Percentiles rank a stretch among this genome's conserved stretches.
These are phyloP conservation scores for Eudasyphora cyanicolor DNA, from an alignment of 2,888 invertebrate genomes.

Conservation along the genomic window DNA sequence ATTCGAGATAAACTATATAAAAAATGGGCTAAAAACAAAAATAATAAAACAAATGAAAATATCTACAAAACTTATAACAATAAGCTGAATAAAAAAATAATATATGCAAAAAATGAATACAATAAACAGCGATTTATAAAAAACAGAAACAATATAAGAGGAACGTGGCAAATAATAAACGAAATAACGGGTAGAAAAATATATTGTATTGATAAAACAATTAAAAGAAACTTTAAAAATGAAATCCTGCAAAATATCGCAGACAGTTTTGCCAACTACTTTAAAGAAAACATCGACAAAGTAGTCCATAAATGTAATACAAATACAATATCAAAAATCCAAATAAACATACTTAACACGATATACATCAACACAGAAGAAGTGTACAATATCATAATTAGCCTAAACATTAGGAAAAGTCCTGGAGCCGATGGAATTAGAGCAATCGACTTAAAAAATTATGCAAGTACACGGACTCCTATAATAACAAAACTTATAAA, in stretches of 20 bases:
- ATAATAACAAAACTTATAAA: neutral
- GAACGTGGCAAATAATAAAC: slow-evolving; percentile 8
- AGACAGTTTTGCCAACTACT: neutral
- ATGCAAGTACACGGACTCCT: neutral
- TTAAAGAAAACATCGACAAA: neutral
- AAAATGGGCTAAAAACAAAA: slow-evolving; percentile 25
- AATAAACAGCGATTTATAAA: neutral
- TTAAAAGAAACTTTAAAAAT: neutral
- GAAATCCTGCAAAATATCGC: neutral
- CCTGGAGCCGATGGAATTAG: neutral
- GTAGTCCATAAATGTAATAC: neutral
- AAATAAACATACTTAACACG: neutral
- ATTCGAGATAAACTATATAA: slow-evolving; percentile 19
- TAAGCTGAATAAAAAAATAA: slow-evolving; percentile 9
- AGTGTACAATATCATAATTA: neutral
- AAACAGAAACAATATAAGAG: slow-evolving; percentile 16
- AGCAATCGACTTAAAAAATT: neutral
- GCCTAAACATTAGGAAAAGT: neutral
- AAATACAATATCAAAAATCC: neutral
- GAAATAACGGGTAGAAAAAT: neutral
- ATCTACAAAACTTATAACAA: slow-evolving; percentile 16
- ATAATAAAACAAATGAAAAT: neutral
- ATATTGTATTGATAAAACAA: neutral
- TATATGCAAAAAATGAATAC: slow-evolving; percentile 6
- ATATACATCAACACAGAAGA: neutral